Evolutionary conservation across 2,797 vertebrate genomes (phyloP).

Genomic region (Premnoplex brunnescens): DNA sequence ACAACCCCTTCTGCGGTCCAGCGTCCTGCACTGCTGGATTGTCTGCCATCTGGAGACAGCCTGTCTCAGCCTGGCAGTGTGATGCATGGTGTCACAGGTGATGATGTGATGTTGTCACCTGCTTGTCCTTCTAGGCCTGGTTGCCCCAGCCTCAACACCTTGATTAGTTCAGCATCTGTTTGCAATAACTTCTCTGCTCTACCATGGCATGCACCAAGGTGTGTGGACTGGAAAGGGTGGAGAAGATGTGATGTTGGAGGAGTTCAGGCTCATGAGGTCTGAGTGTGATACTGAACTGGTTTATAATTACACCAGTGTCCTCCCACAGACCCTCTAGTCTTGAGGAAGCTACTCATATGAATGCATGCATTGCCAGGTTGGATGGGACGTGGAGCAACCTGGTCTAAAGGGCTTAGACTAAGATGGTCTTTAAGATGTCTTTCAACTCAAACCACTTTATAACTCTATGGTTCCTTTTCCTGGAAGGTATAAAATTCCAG

Average conservation of each 20-base stretch:
- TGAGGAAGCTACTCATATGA: background rate
- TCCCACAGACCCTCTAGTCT: background rate
- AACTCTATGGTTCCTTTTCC: background rate
- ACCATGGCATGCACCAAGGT: background rate
- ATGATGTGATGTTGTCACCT: constrained; percentile 57
- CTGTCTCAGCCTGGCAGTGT: constrained; percentile 6
- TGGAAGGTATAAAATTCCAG: background rate
- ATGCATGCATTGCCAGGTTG: background rate
- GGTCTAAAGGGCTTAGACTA: background rate
- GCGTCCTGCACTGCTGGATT: background rate
- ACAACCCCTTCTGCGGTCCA: background rate
- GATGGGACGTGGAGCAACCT: background rate
- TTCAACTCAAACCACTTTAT: background rate
- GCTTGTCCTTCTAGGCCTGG: constrained; percentile 19
- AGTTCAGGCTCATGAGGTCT: constrained; percentile 46
- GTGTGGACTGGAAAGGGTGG: background rate
- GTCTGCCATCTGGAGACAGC: constrained; percentile 24
- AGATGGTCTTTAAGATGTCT: background rate
- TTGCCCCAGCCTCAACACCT: background rate
- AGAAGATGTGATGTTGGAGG: constrained; percentile 4
- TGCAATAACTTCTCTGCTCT: constrained; percentile 49
- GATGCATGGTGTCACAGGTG: constrained; percentile 52
- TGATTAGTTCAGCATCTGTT: constrained; percentile 71
- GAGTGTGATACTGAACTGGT: constrained; percentile 32
- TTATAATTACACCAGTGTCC: constrained; percentile 50